Evolutionary conservation across 1,140 invertebrate species (phyloP), one percentile per base, ranked within the genome.

Genomic region (Camponotus pennsylvanicus): DNA sequence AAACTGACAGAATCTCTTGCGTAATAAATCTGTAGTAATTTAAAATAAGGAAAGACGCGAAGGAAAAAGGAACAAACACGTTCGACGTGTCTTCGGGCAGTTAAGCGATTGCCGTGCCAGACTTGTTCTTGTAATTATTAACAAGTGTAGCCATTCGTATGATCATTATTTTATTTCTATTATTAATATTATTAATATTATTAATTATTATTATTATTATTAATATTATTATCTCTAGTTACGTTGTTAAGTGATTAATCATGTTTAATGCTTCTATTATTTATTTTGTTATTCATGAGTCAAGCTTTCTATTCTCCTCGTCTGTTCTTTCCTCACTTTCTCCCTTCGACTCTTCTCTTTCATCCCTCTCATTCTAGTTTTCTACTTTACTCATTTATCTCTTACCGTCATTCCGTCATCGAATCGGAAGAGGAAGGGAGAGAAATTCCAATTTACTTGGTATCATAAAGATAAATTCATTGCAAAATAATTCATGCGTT

Each of bases 231-330:
- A 93, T 90, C 90, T 82, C 90, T 94, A 95, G 92, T 95, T 94
- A 94, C 90, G 92, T 95, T 95, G 93, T 94, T 94, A 94, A 94
- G 93, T 94, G 70, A 95, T 94, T 95, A 95, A 94, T 95, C 94
- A 94, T 94, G 94, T 95, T 95, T 94, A 94, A 94, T 92, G 94
- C 94, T 95, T 95, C 93, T 95, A 95, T 95, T 95, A 95, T 95
- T 95, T 95, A 95, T 95, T 95, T 95, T 95, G 94, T 95, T 95
- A 95, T 94, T 93, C 90, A 91, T 75, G 86, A 93, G 88, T 90
- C 91, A 92, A 92, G 89, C 71, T 87, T 91, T 86, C 89, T 86
- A 75, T 89, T 84, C 70, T 89, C 42, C 64, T 52, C 79, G 2
- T 37, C 67, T 66, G 8, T 86, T 64, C 63, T 61, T 63, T 79